Percentiles rank a stretch among this genome's conserved stretches.
These are phyloP conservation scores for Lottia gigantea DNA, from an alignment of 2,888 invertebrate species.

Conservation along the genomic window DNA sequence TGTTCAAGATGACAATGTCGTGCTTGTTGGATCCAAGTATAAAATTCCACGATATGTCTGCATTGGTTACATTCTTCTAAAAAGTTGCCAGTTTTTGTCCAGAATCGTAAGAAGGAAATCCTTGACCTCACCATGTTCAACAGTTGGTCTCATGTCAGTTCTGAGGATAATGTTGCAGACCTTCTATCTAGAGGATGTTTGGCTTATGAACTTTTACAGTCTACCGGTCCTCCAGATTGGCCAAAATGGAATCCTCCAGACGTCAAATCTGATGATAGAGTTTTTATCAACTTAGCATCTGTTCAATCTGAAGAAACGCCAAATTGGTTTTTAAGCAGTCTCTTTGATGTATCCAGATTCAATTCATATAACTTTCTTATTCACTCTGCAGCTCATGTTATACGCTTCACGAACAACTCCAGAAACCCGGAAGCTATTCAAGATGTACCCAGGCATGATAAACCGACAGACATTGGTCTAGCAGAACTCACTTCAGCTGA, in stretches of 20 bases:
- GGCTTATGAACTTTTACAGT: neutral
- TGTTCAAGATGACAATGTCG: too few relatives aligned
- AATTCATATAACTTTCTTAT: neutral
- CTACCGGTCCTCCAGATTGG: neutral
- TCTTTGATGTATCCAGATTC: neutral
- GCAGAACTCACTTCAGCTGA: too few relatives aligned
- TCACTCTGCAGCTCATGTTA: too few relatives aligned
- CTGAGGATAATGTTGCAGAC: neutral
- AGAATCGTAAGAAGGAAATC: neutral
- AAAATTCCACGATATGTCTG: neutral
- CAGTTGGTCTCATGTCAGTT: neutral
- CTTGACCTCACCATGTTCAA: neutral
- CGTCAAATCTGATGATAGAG: too few relatives aligned
- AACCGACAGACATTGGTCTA: too few relatives aligned
- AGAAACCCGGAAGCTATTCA: too few relatives aligned
- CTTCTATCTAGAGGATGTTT: neutral
- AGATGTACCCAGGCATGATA: too few relatives aligned
- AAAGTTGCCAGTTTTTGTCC: neutral
- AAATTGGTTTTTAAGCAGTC: neutral
- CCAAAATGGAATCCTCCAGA: neutral
- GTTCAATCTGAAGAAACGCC: neutral
- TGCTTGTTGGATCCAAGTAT: too few relatives aligned
- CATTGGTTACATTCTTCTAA: neutral
- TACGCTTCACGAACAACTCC: too few relatives aligned
- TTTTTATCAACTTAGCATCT: neutral